These are phyloP conservation scores for Platycnemis pennipes DNA, from an alignment of 2,888 invertebrate species.

Conservation along the genomic window DNA sequence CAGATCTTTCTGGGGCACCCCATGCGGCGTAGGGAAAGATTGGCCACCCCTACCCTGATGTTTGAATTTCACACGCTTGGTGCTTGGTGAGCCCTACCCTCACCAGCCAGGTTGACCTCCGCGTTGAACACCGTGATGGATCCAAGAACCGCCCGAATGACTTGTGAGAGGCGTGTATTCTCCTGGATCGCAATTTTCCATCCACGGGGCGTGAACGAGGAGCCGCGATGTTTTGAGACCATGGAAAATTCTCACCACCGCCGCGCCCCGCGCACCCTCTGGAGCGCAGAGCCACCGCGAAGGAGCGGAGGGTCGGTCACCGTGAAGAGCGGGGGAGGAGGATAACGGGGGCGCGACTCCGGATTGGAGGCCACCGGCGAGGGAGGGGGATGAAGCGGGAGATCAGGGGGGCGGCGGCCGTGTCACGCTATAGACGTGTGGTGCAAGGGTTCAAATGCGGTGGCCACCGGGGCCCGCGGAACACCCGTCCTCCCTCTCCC, in stretches of 20 bases:
- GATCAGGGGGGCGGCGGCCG: neutral
- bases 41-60: too few species aligned
- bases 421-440: neutral
- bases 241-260: neutral
- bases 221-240: neutral
- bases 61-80: too few species aligned
- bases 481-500: neutral
- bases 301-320: neutral
- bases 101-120: too few species aligned
- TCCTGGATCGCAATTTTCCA: neutral
- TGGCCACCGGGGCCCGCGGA: neutral
- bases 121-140: too few species aligned
- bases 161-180: neutral
- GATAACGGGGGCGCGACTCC: neutral
- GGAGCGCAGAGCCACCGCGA: neutral
- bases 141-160: too few species aligned
- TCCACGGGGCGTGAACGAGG: neutral
- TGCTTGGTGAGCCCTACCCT: too few species aligned
- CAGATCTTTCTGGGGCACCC: too few species aligned
- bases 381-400: neutral
- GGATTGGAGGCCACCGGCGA: neutral
- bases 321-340: neutral
- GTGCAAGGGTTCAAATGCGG: neutral
- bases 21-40: too few species aligned
- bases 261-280: neutral